Percentiles rank a stretch among this genome's conserved stretches.
These are phyloP conservation scores for Semicossyphus pulcher DNA, from an alignment of 2,113 vertebrate genomes.

Conservation along the genomic window DNA sequence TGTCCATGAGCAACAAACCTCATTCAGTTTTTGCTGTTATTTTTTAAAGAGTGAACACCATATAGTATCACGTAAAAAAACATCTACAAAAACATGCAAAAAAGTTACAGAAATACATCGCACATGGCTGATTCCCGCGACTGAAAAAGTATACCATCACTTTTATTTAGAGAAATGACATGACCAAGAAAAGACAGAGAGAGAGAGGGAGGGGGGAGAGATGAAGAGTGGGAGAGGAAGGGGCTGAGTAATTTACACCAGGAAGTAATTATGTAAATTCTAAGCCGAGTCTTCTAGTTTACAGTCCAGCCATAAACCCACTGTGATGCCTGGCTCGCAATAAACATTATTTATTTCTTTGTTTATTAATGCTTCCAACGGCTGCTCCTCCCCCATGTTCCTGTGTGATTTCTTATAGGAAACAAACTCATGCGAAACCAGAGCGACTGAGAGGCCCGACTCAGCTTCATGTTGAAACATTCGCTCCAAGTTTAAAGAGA, in stretches of 20 bases:
- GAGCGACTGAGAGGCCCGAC: slow-evolving; percentile 25
- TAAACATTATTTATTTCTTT: slow-evolving; percentile 81
- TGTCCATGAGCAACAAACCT: too few species aligned
- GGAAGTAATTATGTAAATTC: slow-evolving; percentile 82
- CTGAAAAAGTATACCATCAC: background rate
- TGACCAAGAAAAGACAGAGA: slow-evolving; percentile 14
- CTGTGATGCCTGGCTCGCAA: slow-evolving; percentile 75
- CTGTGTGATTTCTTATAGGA: slow-evolving; percentile 37
- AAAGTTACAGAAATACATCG: background rate
- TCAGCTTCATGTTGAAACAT: slow-evolving; percentile 44
- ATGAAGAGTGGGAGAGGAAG: slow-evolving; percentile 34
- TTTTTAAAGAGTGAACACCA: background rate
- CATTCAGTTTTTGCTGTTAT: too few species aligned
- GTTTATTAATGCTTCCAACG: slow-evolving; percentile 73
- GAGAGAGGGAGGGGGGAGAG: background rate
- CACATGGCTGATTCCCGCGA: background rate
- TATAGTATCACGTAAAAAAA: too few species aligned
- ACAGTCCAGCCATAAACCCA: slow-evolving; percentile 75
- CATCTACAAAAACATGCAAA: too few species aligned
- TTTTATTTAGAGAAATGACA: slow-evolving; percentile 13
- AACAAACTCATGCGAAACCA: slow-evolving; percentile 31
- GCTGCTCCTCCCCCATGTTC: slow-evolving; percentile 37
- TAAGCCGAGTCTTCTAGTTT: slow-evolving; percentile 69
- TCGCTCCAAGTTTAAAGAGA: slow-evolving; percentile 38
- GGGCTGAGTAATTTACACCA: slow-evolving; percentile 72